Evolutionary conservation across 2,113 vertebrate genomes (phyloP), one percentile per base, ranked within the genome.

Genomic region (Oryzias woworae): DNA sequence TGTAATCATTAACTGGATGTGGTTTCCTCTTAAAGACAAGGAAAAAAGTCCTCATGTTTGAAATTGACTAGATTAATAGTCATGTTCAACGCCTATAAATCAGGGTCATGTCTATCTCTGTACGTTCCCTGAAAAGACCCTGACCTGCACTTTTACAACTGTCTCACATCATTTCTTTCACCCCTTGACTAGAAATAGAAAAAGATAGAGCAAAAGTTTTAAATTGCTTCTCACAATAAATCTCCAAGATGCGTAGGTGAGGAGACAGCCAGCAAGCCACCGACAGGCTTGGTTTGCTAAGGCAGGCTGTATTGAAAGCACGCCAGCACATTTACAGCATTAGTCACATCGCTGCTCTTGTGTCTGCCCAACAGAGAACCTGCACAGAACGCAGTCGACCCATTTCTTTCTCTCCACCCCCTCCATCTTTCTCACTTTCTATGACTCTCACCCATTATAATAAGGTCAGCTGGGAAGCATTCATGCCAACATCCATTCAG

Each of bases 391-490:
- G 52, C 51, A 8, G 50, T 44, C 71, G 22, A 73, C 60, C 80
- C 84, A 81, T 78, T 83, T 79, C 63, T 66, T 68, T 62, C 55
- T 62, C 55, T 63, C 53, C 42, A n/a, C 15, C 61, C 57, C 57
- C 46, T 53, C 62, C 41, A 16, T 71, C 54, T 56, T 47, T 16
- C 69, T 52, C 64, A 3, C 51, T 65, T 28, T 14, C 74, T 53
- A 14, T 56, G 65, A 67, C 62, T 75, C 83, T 77, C 69, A 60
- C 50, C 67, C 68, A 75, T 80, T 77, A 69, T 89, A 89, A 89
- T 84, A 87, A 88, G 83, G 86, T 78, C 87, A 85, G 84, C 57
- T 74, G 88, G 86, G 87, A 91, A 69, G 73, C 87, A 86, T 85
- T 88, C 80, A 73, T 56, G 49, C 69, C 66, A 66, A 65, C 73